Conservation (phyloP, 2,888 invertebrate genomes). For the Myathropa florea region DNA sequence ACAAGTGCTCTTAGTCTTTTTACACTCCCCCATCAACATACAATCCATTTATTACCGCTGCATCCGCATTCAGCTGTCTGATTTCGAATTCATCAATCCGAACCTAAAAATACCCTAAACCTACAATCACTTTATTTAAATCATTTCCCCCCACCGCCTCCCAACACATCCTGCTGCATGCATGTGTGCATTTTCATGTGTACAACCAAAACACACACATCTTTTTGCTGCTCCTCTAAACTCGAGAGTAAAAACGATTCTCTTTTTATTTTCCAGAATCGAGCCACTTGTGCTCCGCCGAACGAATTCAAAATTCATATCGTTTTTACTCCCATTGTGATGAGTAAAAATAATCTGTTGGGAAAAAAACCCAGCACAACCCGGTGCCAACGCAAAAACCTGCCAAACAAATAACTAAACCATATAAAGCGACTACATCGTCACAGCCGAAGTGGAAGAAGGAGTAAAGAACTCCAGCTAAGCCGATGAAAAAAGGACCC, state of each 20-base stretch:
- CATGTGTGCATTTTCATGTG: slow-evolving; percentile 10
- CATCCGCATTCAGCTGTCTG: background rate
- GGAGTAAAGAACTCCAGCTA: background rate
- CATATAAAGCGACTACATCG: slow-evolving; percentile 60
- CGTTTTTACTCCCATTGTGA: slow-evolving; percentile 65
- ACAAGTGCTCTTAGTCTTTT: background rate
- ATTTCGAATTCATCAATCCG: slow-evolving; percentile 54
- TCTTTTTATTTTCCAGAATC: slow-evolving; percentile 30
- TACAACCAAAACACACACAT: background rate
- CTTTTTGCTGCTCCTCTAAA: slow-evolving; percentile 1
- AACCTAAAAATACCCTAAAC: slow-evolving; percentile 49
- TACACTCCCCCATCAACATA: background rate
- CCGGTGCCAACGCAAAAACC: slow-evolving; percentile 48
- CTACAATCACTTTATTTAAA: slow-evolving; percentile 67
- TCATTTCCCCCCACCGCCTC: slow-evolving; percentile 33
- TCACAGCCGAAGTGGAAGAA: background rate
- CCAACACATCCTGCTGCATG: background rate
- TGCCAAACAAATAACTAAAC: slow-evolving; percentile 62
- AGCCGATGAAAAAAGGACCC: slow-evolving; percentile 12
- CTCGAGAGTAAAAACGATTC: slow-evolving; percentile 37
- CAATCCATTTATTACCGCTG: background rate
- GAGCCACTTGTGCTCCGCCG: slow-evolving; percentile 10
- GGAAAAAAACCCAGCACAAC: slow-evolving; percentile 32
- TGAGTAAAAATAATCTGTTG: slow-evolving; percentile 55
- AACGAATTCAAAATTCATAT: slow-evolving; percentile 60